Percentiles rank a stretch among this genome's conserved stretches.
phyloP scores from a whole-genome alignment of 2,888 invertebrate species.

The Steinernema hermaphroditum region DNA sequence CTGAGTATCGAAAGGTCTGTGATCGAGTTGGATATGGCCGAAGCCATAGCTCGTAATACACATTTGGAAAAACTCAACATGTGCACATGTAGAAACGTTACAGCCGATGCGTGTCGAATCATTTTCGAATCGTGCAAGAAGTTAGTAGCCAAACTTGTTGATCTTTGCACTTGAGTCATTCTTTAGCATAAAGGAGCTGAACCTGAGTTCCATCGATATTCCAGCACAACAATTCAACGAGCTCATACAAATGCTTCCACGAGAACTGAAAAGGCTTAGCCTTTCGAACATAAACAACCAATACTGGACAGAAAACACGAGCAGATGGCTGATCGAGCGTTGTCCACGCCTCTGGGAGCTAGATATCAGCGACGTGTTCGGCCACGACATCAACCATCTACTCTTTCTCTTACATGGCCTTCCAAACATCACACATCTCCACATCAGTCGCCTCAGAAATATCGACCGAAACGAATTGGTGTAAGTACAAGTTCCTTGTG shows the following conservation, averaged over 20 bases:
- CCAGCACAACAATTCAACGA: background rate
- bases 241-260: background rate
- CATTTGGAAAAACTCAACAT: background rate
- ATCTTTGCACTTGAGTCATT: background rate
- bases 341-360: background rate
- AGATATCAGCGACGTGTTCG: background rate
- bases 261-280: background rate
- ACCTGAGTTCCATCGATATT: background rate
- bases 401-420: background rate
- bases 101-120: background rate
- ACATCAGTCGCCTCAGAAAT: background rate
- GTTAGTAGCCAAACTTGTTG: background rate
- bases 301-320: background rate
- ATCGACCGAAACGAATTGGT: background rate
- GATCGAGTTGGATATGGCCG: background rate
- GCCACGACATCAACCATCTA: background rate
- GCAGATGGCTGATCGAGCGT: background rate
- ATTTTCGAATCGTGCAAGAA: background rate
- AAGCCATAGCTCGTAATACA: background rate
- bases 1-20: background rate
- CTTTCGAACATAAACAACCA: background rate
- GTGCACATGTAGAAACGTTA: background rate
- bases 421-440: background rate
- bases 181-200: background rate
- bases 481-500: background rate